These are phyloP conservation scores for Noctua fimbriata DNA, from an alignment of 2,888 invertebrate genomes.

Conservation along the genomic window DNA sequence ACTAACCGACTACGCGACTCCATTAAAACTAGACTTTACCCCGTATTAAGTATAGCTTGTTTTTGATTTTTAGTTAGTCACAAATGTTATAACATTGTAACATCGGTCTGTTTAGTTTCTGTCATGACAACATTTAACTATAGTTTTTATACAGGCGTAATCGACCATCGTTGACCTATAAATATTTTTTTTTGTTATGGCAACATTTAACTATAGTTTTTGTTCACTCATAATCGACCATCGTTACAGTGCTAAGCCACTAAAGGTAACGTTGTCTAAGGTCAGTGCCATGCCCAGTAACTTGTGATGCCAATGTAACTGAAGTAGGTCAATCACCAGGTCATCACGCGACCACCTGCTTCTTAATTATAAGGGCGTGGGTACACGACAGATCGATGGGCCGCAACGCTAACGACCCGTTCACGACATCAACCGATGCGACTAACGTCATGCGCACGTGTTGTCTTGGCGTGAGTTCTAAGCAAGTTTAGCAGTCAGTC, in stretches of 20 bases:
- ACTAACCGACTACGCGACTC: not conserved
- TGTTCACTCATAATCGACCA: not conserved
- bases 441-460: not conserved
- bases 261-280: constrained; percentile 25
- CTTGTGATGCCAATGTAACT: constrained; percentile 18
- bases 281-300: constrained; percentile 29
- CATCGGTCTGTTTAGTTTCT: not conserved
- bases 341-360: constrained; percentile 28
- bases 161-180: not conserved
- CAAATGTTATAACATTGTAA: not conserved
- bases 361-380: not conserved
- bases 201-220: not conserved
- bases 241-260: not conserved
- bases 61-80: not conserved
- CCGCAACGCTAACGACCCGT: not conserved
- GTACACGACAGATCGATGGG: not conserved
- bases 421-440: not conserved
- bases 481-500: no score
- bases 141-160: not conserved
- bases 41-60: not conserved
- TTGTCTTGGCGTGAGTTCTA: not conserved
- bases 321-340: constrained; percentile 10
- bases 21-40: not conserved
- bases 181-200: not conserved
- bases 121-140: not conserved